Percentiles rank a stretch among this genome's conserved stretches.
phyloP scores from a whole-genome alignment of 2,888 invertebrate genomes.

The Noctua fimbriata region DNA sequence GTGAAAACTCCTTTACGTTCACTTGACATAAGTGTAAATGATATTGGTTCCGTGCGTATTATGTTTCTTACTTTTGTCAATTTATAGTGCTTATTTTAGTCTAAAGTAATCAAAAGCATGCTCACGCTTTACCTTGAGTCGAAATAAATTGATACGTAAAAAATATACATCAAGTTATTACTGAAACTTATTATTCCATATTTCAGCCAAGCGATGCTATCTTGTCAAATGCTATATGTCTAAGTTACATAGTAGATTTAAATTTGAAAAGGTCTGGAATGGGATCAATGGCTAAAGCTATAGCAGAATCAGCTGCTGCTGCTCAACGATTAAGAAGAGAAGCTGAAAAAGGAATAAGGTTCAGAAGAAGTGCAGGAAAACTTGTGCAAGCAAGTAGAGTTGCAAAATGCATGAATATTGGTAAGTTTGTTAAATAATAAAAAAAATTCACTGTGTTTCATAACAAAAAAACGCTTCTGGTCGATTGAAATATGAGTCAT shows the following conservation, averaged over 20 bases:
- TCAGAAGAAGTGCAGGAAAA: slow-evolving; percentile 86
- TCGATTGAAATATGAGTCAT: not conserved
- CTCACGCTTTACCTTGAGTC: not conserved
- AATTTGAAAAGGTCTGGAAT: slow-evolving; percentile 88
- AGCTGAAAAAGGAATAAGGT: slow-evolving; percentile 86
- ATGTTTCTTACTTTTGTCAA: not conserved
- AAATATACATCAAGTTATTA: not conserved
- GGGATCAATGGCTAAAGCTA: slow-evolving; percentile 83
- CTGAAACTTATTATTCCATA: not conserved
- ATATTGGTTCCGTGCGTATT: slow-evolving; percentile 85
- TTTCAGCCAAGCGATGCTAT: slow-evolving; percentile 83
- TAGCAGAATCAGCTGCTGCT: slow-evolving; percentile 87
- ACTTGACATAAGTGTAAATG: slow-evolving; percentile 87
- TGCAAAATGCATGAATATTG: slow-evolving; percentile 87
- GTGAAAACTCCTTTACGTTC: slow-evolving; percentile 87
- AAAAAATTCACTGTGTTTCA: not conserved
- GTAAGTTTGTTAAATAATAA: slow-evolving; percentile 65
- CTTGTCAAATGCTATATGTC: slow-evolving; percentile 86
- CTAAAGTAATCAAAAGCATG: not conserved
- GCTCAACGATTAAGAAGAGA: slow-evolving; percentile 85
- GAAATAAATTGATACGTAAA: not conserved
- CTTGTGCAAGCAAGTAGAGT: slow-evolving; percentile 86
- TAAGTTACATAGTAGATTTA: slow-evolving; percentile 85
- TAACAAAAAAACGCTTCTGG: not conserved
- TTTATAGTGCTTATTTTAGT: not conserved